Percentiles rank a stretch among this genome's conserved stretches.
phyloP scores from a whole-genome alignment of 2,113 vertebrate species.

The Ascaphus truei region DNA sequence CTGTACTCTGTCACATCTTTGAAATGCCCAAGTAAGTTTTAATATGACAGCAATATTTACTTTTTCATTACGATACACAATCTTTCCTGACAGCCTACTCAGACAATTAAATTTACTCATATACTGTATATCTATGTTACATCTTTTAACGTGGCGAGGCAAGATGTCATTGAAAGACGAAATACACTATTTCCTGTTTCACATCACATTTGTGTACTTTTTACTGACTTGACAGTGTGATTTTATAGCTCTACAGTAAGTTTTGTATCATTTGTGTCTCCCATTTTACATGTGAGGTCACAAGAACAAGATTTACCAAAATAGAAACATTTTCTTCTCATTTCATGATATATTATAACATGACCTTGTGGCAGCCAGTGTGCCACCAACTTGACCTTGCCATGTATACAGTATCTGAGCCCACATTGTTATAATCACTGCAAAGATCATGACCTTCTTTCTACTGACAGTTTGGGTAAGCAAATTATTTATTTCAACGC shows the following conservation, averaged over 20 bases:
- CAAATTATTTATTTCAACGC: no score
- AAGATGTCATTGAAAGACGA: slow-evolving; percentile 56
- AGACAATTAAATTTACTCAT: slow-evolving; percentile 47
- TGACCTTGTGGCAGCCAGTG: slow-evolving; percentile 12
- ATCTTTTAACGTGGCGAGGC: slow-evolving; percentile 54
- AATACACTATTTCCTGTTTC: slow-evolving; percentile 52
- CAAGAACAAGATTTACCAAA: slow-evolving; percentile 37
- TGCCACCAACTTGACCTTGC: background rate
- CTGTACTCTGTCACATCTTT: slow-evolving; percentile 48
- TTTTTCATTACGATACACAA: slow-evolving; percentile 37
- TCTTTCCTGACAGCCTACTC: slow-evolving; percentile 53
- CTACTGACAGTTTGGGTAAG: no score
- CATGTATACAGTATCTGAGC: slow-evolving; percentile 13
- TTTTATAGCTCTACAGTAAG: background rate
- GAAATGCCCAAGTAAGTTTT: slow-evolving; percentile 41
- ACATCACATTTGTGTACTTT: slow-evolving; percentile 47
- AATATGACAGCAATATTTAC: slow-evolving; percentile 65
- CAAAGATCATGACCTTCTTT: slow-evolving; percentile 16
- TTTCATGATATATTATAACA: slow-evolving; percentile 6
- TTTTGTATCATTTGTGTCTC: no score
- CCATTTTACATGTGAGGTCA: slow-evolving; percentile 38
- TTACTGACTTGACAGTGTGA: slow-evolving; percentile 33
- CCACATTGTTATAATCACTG: background rate
- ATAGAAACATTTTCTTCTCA: background rate
- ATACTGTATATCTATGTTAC: slow-evolving; percentile 39